phyloP scores from a whole-genome alignment of 2,797 vertebrate species.

The Falco novaeseelandiae region DNA sequence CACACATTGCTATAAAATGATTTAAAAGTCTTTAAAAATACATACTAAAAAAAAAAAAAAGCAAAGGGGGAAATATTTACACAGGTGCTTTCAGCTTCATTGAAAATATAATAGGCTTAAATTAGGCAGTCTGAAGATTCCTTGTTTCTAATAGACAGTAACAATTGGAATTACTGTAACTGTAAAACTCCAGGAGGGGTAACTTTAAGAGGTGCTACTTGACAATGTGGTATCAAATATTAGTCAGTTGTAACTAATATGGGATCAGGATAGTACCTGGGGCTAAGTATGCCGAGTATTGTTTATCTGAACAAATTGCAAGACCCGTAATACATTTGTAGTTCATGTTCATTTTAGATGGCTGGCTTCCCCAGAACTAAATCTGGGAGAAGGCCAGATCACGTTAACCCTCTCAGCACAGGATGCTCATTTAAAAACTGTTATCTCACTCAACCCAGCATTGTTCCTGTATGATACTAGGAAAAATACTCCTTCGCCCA shows the following conservation, averaged over 20 bases:
- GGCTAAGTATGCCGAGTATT: background rate
- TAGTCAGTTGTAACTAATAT: background rate
- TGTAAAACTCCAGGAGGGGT: background rate
- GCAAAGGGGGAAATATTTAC: background rate
- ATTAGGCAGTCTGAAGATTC: background rate
- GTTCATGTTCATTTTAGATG: constrained; percentile 4
- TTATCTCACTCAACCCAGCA: accelerated
- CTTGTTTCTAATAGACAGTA: background rate
- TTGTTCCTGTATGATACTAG: background rate
- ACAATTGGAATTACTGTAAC: background rate
- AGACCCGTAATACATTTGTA: background rate
- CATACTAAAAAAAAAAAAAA: background rate
- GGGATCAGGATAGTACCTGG: background rate
- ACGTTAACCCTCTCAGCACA: background rate
- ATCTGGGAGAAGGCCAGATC: background rate
- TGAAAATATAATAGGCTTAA: background rate
- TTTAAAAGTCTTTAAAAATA: background rate
- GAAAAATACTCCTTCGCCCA: background rate
- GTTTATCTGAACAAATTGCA: constrained; percentile 29
- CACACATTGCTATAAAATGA: background rate
- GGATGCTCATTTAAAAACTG: background rate
- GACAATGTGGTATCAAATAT: background rate
- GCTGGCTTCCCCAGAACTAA: background rate
- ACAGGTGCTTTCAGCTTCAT: background rate
- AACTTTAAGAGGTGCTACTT: background rate